Percentiles rank a stretch among this genome's conserved stretches.
Evolutionary conservation across 2,888 invertebrate genomes (phyloP).

Genomic region (Parapristionchus giblindavisi): DNA sequence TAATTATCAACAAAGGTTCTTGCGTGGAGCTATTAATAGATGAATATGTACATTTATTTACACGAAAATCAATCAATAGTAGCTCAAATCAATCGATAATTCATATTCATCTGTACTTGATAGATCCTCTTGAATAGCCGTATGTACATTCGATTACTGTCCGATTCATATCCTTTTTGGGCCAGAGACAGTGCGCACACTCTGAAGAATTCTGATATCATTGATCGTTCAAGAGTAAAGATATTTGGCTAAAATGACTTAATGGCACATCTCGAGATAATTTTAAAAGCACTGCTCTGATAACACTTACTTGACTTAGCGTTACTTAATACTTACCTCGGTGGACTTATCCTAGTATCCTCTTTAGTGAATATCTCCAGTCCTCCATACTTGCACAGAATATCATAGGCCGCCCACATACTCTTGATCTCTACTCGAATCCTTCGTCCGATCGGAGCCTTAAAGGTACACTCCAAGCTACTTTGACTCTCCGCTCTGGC

Average conservation of each 20-base stretch:
- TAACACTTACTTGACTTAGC: neutral
- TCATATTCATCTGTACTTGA: too few relatives aligned
- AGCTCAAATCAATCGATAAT: too few relatives aligned
- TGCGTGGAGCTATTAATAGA: too few relatives aligned
- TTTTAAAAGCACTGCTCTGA: neutral
- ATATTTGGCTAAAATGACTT: neutral
- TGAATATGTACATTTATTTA: too few relatives aligned
- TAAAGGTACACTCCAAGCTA: too few relatives aligned
- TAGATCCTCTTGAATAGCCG: slow-evolving; percentile 33
- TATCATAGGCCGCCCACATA: slow-evolving; percentile 19
- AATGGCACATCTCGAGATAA: neutral
- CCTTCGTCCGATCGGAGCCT: slow-evolving; percentile 12
- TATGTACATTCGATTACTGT: slow-evolving; percentile 30
- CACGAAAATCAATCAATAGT: too few relatives aligned
- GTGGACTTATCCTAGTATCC: slow-evolving; percentile 17
- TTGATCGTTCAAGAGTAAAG: neutral
- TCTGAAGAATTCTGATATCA: slow-evolving; percentile 10
- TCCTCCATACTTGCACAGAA: slow-evolving; percentile 9
- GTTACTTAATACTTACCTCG: neutral
- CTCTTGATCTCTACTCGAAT: neutral
- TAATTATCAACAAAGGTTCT: too few relatives aligned
- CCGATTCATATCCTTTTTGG: slow-evolving; percentile 20
- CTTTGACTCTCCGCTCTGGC: too few relatives aligned
- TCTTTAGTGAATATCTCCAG: slow-evolving; percentile 18
- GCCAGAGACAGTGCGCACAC: slow-evolving; percentile 14